Conservation (phyloP, 2,797 vertebrate genomes). For the Siniperca scherzeri region DNA sequence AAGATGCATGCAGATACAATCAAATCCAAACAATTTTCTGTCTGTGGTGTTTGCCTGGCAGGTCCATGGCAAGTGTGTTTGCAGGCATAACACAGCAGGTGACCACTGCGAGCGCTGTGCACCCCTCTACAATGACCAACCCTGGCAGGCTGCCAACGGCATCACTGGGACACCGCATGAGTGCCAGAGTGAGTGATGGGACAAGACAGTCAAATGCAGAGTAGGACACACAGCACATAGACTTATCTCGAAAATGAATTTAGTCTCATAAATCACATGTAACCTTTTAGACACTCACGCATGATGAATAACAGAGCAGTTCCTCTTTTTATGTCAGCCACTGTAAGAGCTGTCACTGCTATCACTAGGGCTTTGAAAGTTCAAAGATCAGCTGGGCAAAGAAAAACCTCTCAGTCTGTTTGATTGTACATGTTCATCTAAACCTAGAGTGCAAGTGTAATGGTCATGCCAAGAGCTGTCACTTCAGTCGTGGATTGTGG, state of each 20-base stretch:
- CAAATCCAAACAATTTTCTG: constrained; percentile 5
- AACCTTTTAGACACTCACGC: constrained; percentile 33
- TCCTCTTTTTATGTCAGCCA: constrained; percentile 9
- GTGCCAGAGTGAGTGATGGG: constrained; percentile 88
- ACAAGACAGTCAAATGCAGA: constrained; percentile 54
- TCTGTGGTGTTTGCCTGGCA: constrained; percentile 62
- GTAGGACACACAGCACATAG: constrained; percentile 52
- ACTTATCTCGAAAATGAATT: constrained; percentile 50
- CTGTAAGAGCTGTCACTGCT: constrained; percentile 11
- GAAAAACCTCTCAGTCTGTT: not conserved
- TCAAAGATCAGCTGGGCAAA: constrained; percentile 17
- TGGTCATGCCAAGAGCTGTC: constrained; percentile 91
- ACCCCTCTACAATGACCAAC: constrained; percentile 91
- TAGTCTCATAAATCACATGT: constrained; percentile 56
- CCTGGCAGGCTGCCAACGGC: constrained; percentile 93
- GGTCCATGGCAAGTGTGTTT: constrained; percentile 95
- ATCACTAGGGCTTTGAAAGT: constrained; percentile 1
- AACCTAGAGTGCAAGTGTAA: constrained; percentile 93
- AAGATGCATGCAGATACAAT: not conserved
- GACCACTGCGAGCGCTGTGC: constrained; percentile 93
- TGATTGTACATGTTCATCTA: constrained; percentile 21
- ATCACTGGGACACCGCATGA: constrained; percentile 88
- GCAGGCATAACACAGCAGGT: constrained; percentile 94
- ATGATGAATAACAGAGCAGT: constrained; percentile 32
- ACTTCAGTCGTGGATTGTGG: constrained; percentile 90